Evolutionary conservation across 2,797 vertebrate genomes (phyloP).

Genomic region (Pantherophis vulpinus): DNA sequence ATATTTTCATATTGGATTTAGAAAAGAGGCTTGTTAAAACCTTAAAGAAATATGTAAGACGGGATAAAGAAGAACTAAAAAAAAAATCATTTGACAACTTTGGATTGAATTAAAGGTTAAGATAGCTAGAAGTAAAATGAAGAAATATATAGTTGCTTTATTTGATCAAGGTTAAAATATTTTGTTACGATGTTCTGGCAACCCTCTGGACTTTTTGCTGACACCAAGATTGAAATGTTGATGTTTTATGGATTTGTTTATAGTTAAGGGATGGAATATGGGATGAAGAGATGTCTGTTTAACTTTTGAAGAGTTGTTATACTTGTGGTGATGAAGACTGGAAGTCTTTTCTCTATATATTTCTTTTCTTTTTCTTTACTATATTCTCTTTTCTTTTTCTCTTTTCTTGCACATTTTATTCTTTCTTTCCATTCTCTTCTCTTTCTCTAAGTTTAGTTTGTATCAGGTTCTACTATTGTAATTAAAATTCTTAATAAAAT

Average conservation of each 20-base stretch:
- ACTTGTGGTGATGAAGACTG: not conserved
- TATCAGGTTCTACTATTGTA: not conserved
- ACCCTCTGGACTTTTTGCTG: not conserved
- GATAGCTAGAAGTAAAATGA: not conserved
- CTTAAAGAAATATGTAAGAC: not conserved
- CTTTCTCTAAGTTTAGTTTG: not conserved
- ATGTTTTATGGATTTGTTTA: not conserved
- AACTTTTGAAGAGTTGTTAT: not conserved
- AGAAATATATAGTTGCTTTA: not conserved
- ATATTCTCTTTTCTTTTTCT: not conserved
- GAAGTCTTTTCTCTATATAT: not conserved
- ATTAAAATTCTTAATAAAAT: not conserved
- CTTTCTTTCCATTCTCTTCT: not conserved
- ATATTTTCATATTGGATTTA: not conserved
- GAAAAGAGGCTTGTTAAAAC: not conserved
- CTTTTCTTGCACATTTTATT: not conserved
- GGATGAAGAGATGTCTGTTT: not conserved
- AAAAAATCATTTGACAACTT: not conserved
- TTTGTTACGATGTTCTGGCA: not conserved
- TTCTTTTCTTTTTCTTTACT: not conserved
- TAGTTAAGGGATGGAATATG: not conserved
- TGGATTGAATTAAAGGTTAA: not conserved
- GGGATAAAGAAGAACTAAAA: not conserved
- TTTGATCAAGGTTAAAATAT: not conserved
- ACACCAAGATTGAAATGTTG: not conserved